phyloP scores from a whole-genome alignment of 2,888 invertebrate species.

The Shargacucullia verbasci region DNA sequence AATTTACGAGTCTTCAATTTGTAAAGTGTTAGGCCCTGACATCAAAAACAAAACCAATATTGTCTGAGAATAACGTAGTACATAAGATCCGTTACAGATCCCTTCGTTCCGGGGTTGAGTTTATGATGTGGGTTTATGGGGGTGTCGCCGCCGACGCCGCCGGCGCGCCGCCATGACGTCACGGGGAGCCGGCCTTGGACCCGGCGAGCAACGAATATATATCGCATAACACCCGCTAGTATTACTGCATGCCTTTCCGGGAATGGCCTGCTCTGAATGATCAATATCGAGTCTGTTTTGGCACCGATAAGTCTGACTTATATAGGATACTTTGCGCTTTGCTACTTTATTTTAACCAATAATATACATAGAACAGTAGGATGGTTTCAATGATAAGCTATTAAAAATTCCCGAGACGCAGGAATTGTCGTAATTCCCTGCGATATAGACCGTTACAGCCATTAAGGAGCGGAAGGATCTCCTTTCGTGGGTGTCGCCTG shows the following conservation, averaged over 20 bases:
- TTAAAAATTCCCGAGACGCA: conserved; percentile 1
- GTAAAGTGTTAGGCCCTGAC: not conserved
- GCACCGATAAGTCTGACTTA: not conserved
- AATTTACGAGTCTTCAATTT: not conserved
- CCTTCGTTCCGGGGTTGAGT: conserved; percentile 20
- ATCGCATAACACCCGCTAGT: conserved; percentile 20
- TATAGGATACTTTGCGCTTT: not conserved
- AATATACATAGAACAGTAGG: no score
- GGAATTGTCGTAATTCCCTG: conserved; percentile 12
- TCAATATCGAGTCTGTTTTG: not conserved
- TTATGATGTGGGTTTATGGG: conserved; percentile 30
- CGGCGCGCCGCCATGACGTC: conserved; percentile 26
- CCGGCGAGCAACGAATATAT: conserved; percentile 21
- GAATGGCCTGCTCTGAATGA: conserved; percentile 6
- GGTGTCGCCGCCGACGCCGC: conserved; percentile 10
- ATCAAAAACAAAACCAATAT: conserved; percentile 3
- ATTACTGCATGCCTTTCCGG: conserved; percentile 12
- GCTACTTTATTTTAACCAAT: conserved; percentile 1
- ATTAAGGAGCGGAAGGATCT: conserved; percentile 32
- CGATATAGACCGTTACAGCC: conserved; percentile 19
- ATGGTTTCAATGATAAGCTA: not conserved
- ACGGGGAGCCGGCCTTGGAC: conserved; percentile 37
- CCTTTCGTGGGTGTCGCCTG: conserved; percentile 10
- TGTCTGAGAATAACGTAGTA: not conserved
- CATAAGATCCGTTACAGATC: conserved; percentile 7